phyloP scores from a whole-genome alignment of 2,113 vertebrate species.

The Otis tarda region DNA sequence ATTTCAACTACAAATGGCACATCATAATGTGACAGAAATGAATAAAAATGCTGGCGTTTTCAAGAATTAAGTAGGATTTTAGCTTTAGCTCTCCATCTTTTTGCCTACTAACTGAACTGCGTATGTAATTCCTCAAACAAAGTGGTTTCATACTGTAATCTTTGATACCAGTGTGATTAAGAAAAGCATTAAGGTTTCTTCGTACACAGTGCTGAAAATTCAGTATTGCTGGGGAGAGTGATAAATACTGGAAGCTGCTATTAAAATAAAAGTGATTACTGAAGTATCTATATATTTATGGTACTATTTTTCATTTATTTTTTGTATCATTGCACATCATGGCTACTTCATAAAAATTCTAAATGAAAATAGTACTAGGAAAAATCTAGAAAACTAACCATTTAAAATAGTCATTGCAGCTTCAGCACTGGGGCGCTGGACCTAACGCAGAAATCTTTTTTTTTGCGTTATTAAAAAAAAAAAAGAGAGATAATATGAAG shows the following conservation, averaged over 20 bases:
- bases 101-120: not conserved
- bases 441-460: not conserved
- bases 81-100: conserved; percentile 19
- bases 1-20: not conserved
- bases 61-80: conserved; percentile 36
- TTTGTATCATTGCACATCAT: not conserved
- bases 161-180: conserved; percentile 1
- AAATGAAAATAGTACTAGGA: not conserved
- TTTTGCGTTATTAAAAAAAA: not conserved
- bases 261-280: not conserved
- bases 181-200: conserved; percentile 11
- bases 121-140: not conserved
- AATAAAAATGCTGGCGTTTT: not conserved
- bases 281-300: not conserved
- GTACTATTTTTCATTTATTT: not conserved
- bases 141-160: conserved; percentile 6
- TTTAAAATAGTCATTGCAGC: not conserved
- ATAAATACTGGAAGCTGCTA: not conserved
- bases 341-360: not conserved
- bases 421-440: not conserved
- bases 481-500: too few species aligned
- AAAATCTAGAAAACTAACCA: not conserved
- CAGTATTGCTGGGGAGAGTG: not conserved
- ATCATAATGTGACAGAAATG: not conserved
- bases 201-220: not conserved